phyloP scores from a whole-genome alignment of 2,113 vertebrate genomes.

The Psophia crepitans region DNA sequence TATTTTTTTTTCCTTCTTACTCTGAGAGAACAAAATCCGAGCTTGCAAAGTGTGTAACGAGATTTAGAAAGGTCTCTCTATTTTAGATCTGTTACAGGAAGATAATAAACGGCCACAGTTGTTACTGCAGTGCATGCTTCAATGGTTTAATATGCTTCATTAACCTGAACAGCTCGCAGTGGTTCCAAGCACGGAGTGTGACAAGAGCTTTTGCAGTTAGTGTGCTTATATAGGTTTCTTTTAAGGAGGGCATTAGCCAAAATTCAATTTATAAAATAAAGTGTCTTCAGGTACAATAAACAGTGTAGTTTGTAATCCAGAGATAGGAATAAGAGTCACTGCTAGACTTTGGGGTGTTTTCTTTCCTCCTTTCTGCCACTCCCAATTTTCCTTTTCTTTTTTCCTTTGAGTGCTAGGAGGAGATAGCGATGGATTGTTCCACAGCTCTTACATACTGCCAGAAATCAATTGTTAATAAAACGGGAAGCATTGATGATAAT shows the following conservation, averaged over 20 bases:
- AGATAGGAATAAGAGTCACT: background rate
- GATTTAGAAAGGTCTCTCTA: background rate
- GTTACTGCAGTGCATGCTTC: background rate
- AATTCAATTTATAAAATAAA: background rate
- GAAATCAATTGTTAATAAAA: background rate
- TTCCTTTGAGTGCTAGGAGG: background rate
- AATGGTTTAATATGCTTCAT: background rate
- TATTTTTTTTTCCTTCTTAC: background rate
- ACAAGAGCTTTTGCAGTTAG: background rate
- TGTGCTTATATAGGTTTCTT: background rate
- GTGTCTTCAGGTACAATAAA: background rate
- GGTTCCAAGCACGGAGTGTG: background rate
- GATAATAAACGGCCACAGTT: background rate
- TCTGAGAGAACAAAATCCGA: background rate
- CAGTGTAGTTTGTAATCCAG: background rate
- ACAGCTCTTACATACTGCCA: background rate
- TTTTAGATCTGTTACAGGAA: background rate
- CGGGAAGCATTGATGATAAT: background rate
- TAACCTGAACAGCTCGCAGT: background rate
- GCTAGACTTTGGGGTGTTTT: background rate
- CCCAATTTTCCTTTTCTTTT: background rate
- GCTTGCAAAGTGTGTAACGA: background rate
- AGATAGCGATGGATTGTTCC: background rate
- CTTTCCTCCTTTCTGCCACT: background rate
- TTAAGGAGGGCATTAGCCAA: background rate